phyloP scores from a whole-genome alignment of 2,797 vertebrate species.

The Hydrophis major region DNA sequence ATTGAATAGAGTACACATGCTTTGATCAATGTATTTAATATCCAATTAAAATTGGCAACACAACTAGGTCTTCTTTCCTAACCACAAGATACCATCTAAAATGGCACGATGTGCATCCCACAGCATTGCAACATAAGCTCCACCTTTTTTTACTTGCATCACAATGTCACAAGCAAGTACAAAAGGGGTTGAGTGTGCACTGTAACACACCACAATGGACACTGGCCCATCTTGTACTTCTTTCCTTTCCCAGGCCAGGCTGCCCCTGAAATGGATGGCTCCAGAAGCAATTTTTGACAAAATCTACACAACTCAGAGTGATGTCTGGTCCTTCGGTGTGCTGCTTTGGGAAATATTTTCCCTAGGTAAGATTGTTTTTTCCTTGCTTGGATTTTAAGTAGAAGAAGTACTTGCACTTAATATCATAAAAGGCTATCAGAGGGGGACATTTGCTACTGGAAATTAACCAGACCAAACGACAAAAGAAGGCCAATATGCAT shows the following conservation, averaged over 20 bases:
- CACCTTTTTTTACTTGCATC: background rate
- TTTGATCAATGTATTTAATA: background rate
- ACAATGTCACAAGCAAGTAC: background rate
- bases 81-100: background rate
- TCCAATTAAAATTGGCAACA: background rate
- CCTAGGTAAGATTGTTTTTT: conserved; percentile 77
- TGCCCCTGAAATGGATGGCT: conserved; percentile 96
- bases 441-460: background rate
- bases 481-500: background rate
- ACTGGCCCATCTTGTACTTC: background rate
- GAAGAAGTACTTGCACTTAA: background rate
- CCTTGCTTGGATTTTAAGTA: background rate
- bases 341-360: conserved; percentile 96
- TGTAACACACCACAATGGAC: background rate
- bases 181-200: background rate
- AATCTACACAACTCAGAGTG: conserved; percentile 92
- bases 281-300: conserved; percentile 97
- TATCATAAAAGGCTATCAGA: background rate
- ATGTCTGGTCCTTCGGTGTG: conserved; percentile 94
- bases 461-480: background rate
- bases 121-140: background rate
- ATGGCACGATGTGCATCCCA: background rate
- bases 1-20: background rate
- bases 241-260: conserved; percentile 76
- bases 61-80: background rate